A percentile compares a stretch with the other conserved stretches of the same genome.
phyloP scores from a whole-genome alignment of 2,113 vertebrate species.

The Motacilla tschutschensis region DNA sequence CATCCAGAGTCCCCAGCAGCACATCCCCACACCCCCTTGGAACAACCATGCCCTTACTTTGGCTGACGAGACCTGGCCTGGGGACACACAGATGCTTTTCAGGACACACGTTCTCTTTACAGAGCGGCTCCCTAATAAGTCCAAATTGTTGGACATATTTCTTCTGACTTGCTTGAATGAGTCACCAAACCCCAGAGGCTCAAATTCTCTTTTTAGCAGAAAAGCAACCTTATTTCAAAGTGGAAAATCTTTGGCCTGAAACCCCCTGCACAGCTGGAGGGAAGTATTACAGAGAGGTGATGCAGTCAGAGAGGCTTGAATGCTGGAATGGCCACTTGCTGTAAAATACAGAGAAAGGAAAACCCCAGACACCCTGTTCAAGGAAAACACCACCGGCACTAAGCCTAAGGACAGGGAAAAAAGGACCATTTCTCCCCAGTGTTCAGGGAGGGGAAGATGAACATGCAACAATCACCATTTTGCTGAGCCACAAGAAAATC shows the following conservation, averaged over 20 bases:
- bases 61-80: background rate
- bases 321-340: background rate
- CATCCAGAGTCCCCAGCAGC: background rate
- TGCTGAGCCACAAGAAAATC: background rate
- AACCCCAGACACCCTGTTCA: background rate
- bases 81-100: background rate
- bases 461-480: background rate
- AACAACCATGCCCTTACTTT: background rate
- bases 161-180: background rate
- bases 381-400: background rate
- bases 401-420: background rate
- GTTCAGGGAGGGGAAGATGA: background rate
- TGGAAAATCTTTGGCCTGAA: background rate
- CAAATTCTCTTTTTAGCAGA: background rate
- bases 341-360: background rate
- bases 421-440: background rate
- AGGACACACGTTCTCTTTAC: background rate
- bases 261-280: background rate
- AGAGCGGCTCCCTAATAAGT: background rate
- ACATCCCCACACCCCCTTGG: background rate
- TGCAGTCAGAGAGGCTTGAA: background rate
- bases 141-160: background rate
- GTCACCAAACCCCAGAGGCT: background rate
- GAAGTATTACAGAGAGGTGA: background rate
- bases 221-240: background rate